Evolutionary conservation across 1,140 invertebrate species (phyloP).

Genomic region (Drosophila kepulauana): DNA sequence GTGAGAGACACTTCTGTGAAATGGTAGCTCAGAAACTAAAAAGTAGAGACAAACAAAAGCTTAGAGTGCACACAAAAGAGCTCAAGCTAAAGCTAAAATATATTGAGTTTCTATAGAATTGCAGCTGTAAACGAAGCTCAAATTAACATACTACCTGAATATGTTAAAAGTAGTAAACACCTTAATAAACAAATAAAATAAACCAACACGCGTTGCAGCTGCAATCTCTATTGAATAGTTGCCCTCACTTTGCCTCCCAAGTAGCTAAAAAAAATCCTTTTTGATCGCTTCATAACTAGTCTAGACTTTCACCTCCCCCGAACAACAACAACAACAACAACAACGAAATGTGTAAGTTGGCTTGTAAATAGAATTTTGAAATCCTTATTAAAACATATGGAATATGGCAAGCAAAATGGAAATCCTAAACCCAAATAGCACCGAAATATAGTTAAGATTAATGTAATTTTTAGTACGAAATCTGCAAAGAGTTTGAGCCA

Average conservation of each 20-base stretch:
- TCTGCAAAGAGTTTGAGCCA: constrained; percentile 43
- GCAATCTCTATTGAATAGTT: constrained; percentile 4
- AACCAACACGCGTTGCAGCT: background rate
- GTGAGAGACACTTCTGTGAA: constrained; percentile 21
- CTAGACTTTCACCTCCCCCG: constrained; percentile 29
- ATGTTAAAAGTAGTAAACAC: background rate
- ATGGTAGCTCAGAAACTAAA: constrained; percentile 24
- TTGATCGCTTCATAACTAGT: constrained; percentile 11
- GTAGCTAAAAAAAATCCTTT: background rate
- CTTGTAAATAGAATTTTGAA: constrained; percentile 71
- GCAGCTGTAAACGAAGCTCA: background rate
- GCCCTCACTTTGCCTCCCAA: constrained; percentile 9
- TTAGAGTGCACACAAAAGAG: background rate
- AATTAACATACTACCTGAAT: background rate
- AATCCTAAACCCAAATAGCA: constrained; percentile 31
- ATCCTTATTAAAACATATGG: constrained; percentile 59
- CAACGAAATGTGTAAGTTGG: constrained; percentile 70
- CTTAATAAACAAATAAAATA: background rate
- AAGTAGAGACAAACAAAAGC: background rate
- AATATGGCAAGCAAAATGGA: constrained; percentile 17
- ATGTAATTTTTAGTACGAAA: constrained; percentile 57
- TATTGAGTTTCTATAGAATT: background rate
- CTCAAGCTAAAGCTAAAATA: background rate
- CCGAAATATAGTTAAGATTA: constrained; percentile 40
- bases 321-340: constrained; percentile 33